A percentile compares a stretch with the other conserved stretches of the same genome.
phyloP scores from a whole-genome alignment of 1,140 invertebrate species.

The Pseudomyrmex pallidus region DNA sequence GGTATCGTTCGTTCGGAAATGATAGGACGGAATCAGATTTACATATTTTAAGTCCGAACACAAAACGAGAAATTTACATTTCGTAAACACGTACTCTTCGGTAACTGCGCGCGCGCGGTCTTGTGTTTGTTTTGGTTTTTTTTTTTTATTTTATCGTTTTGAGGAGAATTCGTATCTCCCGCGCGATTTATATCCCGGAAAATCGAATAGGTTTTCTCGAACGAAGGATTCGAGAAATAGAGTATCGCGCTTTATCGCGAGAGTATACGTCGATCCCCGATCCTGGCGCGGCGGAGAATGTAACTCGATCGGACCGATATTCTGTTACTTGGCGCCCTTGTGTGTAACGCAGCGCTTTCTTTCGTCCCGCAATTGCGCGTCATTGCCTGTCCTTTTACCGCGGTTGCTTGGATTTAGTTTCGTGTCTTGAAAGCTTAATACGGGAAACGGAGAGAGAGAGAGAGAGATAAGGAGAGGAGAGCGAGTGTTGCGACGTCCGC shows the following conservation, averaged over 20 bases:
- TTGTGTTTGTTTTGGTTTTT: too few species aligned
- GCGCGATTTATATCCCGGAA: slow-evolving; percentile 31
- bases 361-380: slow-evolving; percentile 48
- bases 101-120: too few species aligned
- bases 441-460: not conserved
- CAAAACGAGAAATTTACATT: not conserved
- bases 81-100: too few species aligned
- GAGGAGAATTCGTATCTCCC: not conserved
- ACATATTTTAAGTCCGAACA: not conserved
- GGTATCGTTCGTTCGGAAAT: not conserved
- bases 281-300: slow-evolving; percentile 7
- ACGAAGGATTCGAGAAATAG: not conserved
- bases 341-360: slow-evolving; percentile 49
- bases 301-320: slow-evolving; percentile 57
- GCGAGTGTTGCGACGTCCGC: too few species aligned
- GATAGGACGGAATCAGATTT: not conserved
- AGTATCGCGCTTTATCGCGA: slow-evolving; percentile 13
- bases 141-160: not conserved
- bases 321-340: slow-evolving; percentile 45
- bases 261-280: slow-evolving; percentile 14
- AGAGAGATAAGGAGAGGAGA: not conserved
- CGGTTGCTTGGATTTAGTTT: slow-evolving; percentile 39
- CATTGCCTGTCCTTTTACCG: slow-evolving; percentile 41
- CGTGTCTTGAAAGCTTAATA: slow-evolving; percentile 26
- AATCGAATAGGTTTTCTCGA: slow-evolving; percentile 6